phyloP scores from a whole-genome alignment of 2,797 vertebrate genomes.

The Ctenochaetus hawaiiensis region DNA sequence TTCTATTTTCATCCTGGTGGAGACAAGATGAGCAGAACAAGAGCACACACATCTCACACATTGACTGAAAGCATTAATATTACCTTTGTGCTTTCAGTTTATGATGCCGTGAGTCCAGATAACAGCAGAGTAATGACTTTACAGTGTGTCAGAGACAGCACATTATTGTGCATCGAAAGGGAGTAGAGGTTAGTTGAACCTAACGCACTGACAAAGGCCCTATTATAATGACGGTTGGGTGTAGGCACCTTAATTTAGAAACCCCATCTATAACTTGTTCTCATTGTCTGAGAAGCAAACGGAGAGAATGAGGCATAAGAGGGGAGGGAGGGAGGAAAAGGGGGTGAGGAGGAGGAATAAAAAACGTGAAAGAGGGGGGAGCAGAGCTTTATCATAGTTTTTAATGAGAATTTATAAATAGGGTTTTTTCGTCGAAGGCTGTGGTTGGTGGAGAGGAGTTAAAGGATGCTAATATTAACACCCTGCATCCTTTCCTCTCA shows the following conservation, averaged over 20 bases:
- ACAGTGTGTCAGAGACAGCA: not conserved
- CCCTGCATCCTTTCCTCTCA: constrained; percentile 29
- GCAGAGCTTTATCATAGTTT: constrained; percentile 61
- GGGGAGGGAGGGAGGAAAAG: constrained; percentile 14
- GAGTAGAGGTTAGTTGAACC: constrained; percentile 34
- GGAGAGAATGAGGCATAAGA: constrained; percentile 50
- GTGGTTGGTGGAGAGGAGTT: constrained; percentile 46
- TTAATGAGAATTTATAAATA: constrained; percentile 81
- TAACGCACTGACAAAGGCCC: constrained; percentile 41
- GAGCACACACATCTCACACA: not conserved
- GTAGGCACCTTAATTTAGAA: constrained; percentile 71
- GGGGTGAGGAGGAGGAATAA: not conserved
- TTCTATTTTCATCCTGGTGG: not conserved
- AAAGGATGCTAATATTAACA: constrained; percentile 62
- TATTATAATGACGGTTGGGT: constrained; percentile 39
- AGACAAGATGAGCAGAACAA: constrained; percentile 2
- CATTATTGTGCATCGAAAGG: constrained; percentile 12
- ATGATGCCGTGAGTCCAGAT: constrained; percentile 29
- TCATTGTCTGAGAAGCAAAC: constrained; percentile 43
- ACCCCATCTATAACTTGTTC: constrained; percentile 60
- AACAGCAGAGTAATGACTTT: constrained; percentile 40
- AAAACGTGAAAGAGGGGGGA: not conserved
- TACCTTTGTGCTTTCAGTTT: constrained; percentile 39
- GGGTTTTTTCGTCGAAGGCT: constrained; percentile 59
- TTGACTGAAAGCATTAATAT: constrained; percentile 11